Evolutionary conservation across 2,113 vertebrate species (phyloP), one percentile per base, ranked within the genome.

Genomic region (Ctenomys sociabilis): DNA sequence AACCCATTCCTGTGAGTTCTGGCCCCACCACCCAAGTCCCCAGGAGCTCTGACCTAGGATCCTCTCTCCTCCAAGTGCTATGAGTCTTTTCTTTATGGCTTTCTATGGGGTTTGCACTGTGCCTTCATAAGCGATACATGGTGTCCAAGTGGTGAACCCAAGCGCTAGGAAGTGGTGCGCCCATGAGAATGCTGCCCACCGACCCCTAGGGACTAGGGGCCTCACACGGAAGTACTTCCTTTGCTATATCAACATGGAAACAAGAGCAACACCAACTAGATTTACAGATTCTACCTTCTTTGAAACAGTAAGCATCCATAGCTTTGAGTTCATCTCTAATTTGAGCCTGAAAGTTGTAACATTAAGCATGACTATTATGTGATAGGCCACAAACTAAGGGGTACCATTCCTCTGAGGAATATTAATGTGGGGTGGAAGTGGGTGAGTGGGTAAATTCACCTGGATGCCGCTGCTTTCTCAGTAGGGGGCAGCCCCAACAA

Each of bases 171-270:
- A 43, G 30, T 43, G 30, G 12, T 26, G 35, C 1, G 21, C 8
- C 77, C 54, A 77, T 40, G 43, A 77, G 70, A 57, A 72, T 14
- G 73, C 49, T 30, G 19, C 13, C n/a, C 24, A 11, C 2, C 78
- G 43, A n/a, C 52, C 4, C 2, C 1, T 63, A 28, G 52, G 57
- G 11, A 37, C 22, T 75, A 57, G 7, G 11, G 35, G 61, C 45
- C 10, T 32, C 19, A 43, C 7, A 28, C 80, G 17, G n/a, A 11
- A 43, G 45, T 5, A 45, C 17, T 61, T 43, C 95, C 52, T 64
- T 87, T 49, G 66, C 75, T 32, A 40, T 26, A 85, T 89, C 32
- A 87, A 26, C 89, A 86, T 59, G 57, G 35, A 37, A 87, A 37
- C 45, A 68, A 37, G 86, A 68, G 11, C 43, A 54, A 37, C 26